These are phyloP conservation scores for Phoxinus phoxinus DNA, from an alignment of 2,113 vertebrate species.

Conservation along the genomic window DNA sequence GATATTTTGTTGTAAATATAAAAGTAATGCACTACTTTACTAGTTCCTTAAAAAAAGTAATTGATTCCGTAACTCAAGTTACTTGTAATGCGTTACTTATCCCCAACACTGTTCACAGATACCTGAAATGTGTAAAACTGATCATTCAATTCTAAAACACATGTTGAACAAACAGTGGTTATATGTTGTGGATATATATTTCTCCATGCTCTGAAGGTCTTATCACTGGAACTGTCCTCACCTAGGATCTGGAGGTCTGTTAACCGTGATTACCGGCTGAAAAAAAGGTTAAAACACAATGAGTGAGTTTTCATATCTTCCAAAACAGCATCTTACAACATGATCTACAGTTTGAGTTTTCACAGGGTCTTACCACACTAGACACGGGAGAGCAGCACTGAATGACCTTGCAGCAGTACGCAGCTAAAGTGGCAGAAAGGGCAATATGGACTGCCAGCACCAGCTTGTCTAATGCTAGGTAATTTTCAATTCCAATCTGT, in stretches of 20 bases:
- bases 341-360: background rate
- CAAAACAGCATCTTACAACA: background rate
- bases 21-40: too few species aligned
- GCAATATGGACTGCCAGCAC: slow-evolving; percentile 59
- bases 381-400: slow-evolving; percentile 68
- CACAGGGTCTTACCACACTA: slow-evolving; percentile 66
- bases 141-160: background rate
- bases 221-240: slow-evolving; percentile 22
- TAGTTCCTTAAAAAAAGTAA: too few species aligned
- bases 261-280: slow-evolving; percentile 74
- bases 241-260: slow-evolving; percentile 45
- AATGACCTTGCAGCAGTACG: slow-evolving; percentile 75
- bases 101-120: background rate
- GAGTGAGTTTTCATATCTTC: background rate
- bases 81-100: too few species aligned
- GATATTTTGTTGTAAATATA: too few species aligned
- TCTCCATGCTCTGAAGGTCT: background rate
- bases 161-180: background rate
- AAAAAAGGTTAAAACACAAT: slow-evolving; percentile 14
- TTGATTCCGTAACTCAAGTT: too few species aligned
- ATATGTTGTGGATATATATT: background rate
- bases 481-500: slow-evolving; percentile 49
- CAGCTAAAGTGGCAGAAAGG: slow-evolving; percentile 70
- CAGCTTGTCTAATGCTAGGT: slow-evolving; percentile 35
- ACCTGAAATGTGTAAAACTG: background rate